Evolutionary conservation across 2,888 invertebrate genomes (phyloP), one percentile per base, ranked within the genome.

Genomic region (Sthenelais limicola): DNA sequence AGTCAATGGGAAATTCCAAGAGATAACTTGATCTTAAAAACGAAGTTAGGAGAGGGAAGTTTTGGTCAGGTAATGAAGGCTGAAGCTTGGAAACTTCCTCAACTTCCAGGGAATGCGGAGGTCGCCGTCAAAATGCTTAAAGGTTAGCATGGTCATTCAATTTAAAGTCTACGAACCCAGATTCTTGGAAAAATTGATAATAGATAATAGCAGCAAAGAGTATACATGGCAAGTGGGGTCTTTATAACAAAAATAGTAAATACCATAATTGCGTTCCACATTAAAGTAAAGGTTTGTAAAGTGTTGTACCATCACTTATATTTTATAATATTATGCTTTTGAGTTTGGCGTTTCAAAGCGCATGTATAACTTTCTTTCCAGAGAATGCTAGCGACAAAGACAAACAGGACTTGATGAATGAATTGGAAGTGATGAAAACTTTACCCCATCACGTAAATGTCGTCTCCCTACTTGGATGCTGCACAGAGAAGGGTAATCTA

Each of bases 51-150:
- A 3, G 96, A 97, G 89, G 97, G 97, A 0, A 96, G 96, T 69
- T 97, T 97, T 81, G 97, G 97, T 0, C 96, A 96, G 89, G 96
- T 97, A 58, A 94, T 94, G 93, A 93, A 94, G 88, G 94, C 94
- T 3, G 93, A 94, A 87, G 94, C 94, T 0, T 93, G 94, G 80
- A 93, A 94, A 82, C 89, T 94, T 62, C 93, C 93, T 0, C 93
- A 93, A 82, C 91, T 92, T 78, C 93, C 93, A 0, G 90, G 93
- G 75, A 93, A 93, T 24, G 91, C 92, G 43, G 93, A 93, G 0
- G 96, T 97, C 0, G 97, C 97, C 18, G 96, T 97, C 48, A 94
- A 94, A 87, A 97, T 96, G 0, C 89, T 96, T n/a, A 93, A 94
- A 83, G 81, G 84, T 83, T 73, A 38, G 66, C 21, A n/a, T n/a